phyloP scores from a whole-genome alignment of 1,140 invertebrate genomes.

The Copidosoma floridanum region DNA sequence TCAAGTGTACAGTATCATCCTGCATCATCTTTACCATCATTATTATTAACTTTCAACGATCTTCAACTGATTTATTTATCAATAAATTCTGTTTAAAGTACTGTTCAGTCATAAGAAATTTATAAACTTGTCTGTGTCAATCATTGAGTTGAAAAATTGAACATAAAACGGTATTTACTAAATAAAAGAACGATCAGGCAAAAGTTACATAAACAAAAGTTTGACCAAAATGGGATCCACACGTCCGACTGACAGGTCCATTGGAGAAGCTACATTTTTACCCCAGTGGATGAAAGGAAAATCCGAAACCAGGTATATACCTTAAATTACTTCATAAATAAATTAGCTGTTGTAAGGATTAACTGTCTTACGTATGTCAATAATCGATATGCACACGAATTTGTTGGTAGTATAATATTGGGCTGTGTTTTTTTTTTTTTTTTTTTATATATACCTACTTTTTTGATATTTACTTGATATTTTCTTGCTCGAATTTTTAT shows the following conservation, averaged over 20 bases:
- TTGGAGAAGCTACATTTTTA: conserved; percentile 57
- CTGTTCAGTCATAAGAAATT: no score
- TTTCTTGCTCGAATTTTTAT: no score
- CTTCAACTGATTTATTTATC: background rate
- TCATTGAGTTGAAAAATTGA: background rate
- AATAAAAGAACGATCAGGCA: conserved; percentile 5
- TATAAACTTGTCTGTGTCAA: background rate
- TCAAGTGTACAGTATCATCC: background rate
- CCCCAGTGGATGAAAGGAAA: conserved; percentile 63
- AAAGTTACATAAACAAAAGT: no score
- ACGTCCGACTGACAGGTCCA: conserved; percentile 53
- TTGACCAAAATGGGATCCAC: conserved; percentile 50
- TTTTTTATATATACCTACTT: no score
- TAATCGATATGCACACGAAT: no score
- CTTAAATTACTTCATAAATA: background rate
- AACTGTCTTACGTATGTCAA: no score
- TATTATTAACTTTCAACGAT: conserved; percentile 1
- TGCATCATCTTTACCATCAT: background rate
- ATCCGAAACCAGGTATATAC: conserved; percentile 49
- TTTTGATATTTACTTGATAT: no score
- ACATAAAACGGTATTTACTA: background rate
- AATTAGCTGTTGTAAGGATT: no score
- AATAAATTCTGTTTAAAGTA: no score
- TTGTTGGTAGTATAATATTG: no score
- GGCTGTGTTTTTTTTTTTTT: no score